These are phyloP conservation scores for Drosophila guanche DNA, from an alignment of 1,140 invertebrate species.

Conservation along the genomic window DNA sequence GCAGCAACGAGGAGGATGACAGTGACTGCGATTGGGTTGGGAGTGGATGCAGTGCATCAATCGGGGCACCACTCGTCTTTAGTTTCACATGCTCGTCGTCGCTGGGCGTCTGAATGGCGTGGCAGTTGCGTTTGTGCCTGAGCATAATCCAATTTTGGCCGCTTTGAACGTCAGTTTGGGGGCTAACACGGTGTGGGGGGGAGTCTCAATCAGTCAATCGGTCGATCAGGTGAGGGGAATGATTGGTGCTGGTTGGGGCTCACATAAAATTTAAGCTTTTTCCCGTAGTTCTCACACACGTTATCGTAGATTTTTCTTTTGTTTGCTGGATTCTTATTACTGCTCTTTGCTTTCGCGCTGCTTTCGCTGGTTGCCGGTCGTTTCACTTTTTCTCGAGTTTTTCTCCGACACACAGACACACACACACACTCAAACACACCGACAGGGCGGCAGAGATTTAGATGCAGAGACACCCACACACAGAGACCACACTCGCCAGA, in stretches of 20 bases:
- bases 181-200: conserved; percentile 13
- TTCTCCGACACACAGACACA: conserved; percentile 17
- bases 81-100: conserved; percentile 72
- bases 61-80: conserved; percentile 10
- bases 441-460: background rate
- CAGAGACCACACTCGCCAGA: conserved; percentile 35
- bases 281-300: background rate
- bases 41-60: conserved; percentile 45
- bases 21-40: conserved; percentile 1
- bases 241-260: background rate
- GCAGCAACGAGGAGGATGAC: conserved; percentile 28
- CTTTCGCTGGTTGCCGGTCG: conserved; percentile 78
- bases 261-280: conserved; percentile 22
- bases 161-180: conserved; percentile 57
- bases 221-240: background rate
- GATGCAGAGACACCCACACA: background rate
- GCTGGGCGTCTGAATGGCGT: conserved; percentile 52
- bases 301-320: conserved; percentile 4
- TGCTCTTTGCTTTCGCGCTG: conserved; percentile 62
- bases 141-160: conserved; percentile 78
- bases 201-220: background rate
- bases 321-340: conserved; percentile 26
- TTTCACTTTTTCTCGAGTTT: conserved; percentile 73
- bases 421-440: conserved; percentile 19
- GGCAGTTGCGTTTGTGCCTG: conserved; percentile 67